A percentile compares a stretch with the other conserved stretches of the same genome.
phyloP scores from a whole-genome alignment of 2,113 vertebrate species.

The Pleuronectes platessa region DNA sequence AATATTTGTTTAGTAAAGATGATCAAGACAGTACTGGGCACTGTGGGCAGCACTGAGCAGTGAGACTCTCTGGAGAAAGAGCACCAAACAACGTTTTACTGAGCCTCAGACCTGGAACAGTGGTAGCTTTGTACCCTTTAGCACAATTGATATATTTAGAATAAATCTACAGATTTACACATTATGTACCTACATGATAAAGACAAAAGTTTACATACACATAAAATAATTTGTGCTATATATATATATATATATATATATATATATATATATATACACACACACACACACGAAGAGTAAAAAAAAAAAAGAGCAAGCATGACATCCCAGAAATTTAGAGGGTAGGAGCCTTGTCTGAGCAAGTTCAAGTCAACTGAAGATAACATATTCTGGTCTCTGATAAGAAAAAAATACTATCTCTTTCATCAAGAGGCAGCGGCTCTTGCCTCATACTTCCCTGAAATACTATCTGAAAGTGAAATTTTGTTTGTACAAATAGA shows the following conservation, averaged over 20 bases:
- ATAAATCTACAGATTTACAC: background rate
- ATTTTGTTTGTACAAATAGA: background rate
- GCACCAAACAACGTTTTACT: conserved; percentile 8
- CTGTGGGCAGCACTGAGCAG: conserved; percentile 9
- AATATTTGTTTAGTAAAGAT: conserved; percentile 3
- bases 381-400: background rate
- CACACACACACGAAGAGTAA: background rate
- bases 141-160: background rate
- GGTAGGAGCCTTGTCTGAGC: conserved; percentile 34
- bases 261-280: no score
- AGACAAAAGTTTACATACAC: background rate
- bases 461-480: background rate
- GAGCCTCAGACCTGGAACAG: conserved; percentile 13
- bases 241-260: no score
- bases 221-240: background rate
- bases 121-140: background rate
- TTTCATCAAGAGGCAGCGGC: conserved; percentile 31
- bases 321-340: background rate
- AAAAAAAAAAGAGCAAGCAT: background rate
- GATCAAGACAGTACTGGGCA: conserved; percentile 3
- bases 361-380: conserved; percentile 24
- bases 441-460: conserved; percentile 26
- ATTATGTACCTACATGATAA: background rate
- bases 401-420: conserved; percentile 7
- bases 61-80: background rate